Conservation (phyloP, 2,888 invertebrate species). For the Ormyrus rosae region DNA sequence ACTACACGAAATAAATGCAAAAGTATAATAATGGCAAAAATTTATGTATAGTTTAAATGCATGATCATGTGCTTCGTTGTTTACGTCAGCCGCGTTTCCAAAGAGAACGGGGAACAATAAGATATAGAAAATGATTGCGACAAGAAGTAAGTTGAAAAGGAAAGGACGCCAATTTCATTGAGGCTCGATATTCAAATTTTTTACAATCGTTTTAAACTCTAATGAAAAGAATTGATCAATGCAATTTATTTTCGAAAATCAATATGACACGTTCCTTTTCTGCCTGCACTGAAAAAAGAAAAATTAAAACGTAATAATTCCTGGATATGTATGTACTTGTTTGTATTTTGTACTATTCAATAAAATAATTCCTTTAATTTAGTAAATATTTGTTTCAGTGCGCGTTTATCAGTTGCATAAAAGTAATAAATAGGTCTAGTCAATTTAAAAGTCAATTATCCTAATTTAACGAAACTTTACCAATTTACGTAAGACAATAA, state of each 20-base stretch:
- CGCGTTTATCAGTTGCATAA: too few species aligned
- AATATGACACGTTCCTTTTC: too few species aligned
- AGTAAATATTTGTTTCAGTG: too few species aligned
- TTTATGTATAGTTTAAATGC: not conserved
- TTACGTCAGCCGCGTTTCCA: conserved; percentile 4
- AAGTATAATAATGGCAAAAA: conserved; percentile 15
- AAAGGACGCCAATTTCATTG: conserved; percentile 25
- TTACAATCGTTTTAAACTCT: not conserved
- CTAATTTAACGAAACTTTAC: too few species aligned
- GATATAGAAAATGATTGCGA: not conserved
- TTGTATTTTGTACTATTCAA: too few species aligned
- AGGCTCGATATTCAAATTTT: conserved; percentile 15
- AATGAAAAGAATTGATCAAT: not conserved
- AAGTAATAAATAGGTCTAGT: too few species aligned
- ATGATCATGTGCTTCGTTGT: conserved; percentile 24
- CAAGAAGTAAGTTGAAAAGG: not conserved
- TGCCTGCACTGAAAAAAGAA: too few species aligned
- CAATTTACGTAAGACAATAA: conserved; percentile 27
- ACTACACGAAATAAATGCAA: conserved; percentile 8
- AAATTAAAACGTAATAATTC: too few species aligned
- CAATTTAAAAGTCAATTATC: too few species aligned
- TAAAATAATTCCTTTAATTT: too few species aligned
- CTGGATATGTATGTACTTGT: too few species aligned
- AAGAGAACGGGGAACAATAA: not conserved
- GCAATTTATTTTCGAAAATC: too few species aligned